Conservation (phyloP, 2,797 vertebrate genomes). For the Erpetoichthys calabaricus region DNA sequence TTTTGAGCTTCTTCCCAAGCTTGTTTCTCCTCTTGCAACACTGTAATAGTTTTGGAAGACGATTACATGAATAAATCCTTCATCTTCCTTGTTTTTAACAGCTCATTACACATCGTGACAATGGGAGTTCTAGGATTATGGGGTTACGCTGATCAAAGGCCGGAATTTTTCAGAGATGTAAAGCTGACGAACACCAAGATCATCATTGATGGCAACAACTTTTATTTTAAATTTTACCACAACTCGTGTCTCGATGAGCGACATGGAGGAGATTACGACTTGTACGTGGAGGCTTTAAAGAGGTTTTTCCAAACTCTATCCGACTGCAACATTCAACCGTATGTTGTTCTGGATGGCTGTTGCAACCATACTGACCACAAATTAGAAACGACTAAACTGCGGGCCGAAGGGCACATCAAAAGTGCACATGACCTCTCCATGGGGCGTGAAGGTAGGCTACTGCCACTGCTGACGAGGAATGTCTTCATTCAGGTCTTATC, state of each 20-base stretch:
- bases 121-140: constrained; percentile 50
- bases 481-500: constrained; percentile 45
- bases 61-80: too few relatives aligned
- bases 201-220: constrained; percentile 49
- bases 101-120: background rate
- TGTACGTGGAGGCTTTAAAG: constrained; percentile 25
- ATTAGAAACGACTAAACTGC: constrained; percentile 33
- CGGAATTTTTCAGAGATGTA: constrained; percentile 36
- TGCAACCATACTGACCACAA: constrained; percentile 44
- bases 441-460: constrained; percentile 25
- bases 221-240: constrained; percentile 45
- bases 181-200: constrained; percentile 41
- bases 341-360: constrained; percentile 52
- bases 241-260: constrained; percentile 30
- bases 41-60: too few relatives aligned
- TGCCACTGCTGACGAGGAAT: constrained; percentile 43
- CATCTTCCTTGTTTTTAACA: too few relatives aligned
- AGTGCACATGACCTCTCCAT: constrained; percentile 31
- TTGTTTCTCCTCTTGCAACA: too few relatives aligned
- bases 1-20: too few relatives aligned
- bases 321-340: constrained; percentile 36
- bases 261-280: constrained; percentile 48
- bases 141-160: constrained; percentile 37
- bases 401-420: constrained; percentile 39
- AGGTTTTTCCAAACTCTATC: constrained; percentile 42